phyloP scores from a whole-genome alignment of 2,888 invertebrate genomes.

The Papilio gigon region DNA sequence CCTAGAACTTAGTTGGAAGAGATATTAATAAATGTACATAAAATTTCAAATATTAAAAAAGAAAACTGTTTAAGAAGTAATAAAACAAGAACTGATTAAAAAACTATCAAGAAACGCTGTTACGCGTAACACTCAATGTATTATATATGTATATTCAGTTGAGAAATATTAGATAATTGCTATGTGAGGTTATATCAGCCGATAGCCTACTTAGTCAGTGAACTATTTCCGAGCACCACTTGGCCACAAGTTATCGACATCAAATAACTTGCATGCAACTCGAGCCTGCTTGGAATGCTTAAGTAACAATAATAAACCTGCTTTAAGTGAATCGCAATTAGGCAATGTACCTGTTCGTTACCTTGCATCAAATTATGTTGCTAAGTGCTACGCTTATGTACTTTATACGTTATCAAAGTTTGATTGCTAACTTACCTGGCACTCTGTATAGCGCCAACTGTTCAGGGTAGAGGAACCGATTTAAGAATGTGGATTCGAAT shows the following conservation, averaged over 20 bases:
- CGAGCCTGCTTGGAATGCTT: slow-evolving; percentile 14
- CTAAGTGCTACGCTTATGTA: not conserved
- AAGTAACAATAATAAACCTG: slow-evolving; percentile 32
- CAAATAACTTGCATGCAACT: slow-evolving; percentile 34
- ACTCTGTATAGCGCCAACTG: not conserved
- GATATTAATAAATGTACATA: too few relatives aligned
- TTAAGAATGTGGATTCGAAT: too few relatives aligned
- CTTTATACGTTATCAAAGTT: not conserved
- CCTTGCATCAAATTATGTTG: slow-evolving; percentile 15
- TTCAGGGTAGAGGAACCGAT: too few relatives aligned
- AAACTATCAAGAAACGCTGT: not conserved
- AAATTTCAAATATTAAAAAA: too few relatives aligned
- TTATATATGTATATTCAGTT: not conserved
- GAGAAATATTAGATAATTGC: slow-evolving; percentile 25
- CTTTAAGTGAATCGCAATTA: slow-evolving; percentile 9
- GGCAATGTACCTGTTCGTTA: slow-evolving; percentile 1
- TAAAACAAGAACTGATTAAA: not conserved
- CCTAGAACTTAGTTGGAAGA: too few relatives aligned
- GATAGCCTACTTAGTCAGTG: slow-evolving; percentile 28
- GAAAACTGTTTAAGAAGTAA: too few relatives aligned
- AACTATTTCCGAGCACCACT: slow-evolving; percentile 11
- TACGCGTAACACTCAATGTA: not conserved
- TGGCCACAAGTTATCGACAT: slow-evolving; percentile 19
- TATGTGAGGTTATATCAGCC: slow-evolving; percentile 1
- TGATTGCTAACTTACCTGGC: not conserved